Conservation (phyloP, 2,797 vertebrate species). For the Halcyon leucocephala region DNA sequence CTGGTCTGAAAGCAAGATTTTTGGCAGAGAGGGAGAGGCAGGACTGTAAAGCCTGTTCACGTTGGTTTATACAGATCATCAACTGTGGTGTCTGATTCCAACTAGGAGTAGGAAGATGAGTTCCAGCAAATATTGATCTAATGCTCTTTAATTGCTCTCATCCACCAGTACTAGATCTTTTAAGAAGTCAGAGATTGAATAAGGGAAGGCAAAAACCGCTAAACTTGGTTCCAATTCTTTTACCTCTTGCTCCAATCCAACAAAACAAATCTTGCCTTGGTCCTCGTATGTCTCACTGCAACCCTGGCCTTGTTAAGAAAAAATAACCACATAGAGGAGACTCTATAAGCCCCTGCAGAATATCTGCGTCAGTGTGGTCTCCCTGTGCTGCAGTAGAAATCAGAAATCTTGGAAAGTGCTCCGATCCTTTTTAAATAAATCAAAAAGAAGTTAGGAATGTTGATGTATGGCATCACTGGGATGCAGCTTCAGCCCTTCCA, state of each 20-base stretch:
- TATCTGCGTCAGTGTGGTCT: neutral
- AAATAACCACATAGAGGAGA: neutral
- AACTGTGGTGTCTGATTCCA: neutral
- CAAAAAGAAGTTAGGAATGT: neutral
- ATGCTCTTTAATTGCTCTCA: neutral
- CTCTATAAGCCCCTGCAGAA: neutral
- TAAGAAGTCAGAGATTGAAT: neutral
- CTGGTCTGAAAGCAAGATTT: neutral
- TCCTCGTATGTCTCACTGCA: neutral
- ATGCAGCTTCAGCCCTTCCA: neutral
- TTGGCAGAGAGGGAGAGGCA: neutral
- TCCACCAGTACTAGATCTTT: neutral
- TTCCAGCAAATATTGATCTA: neutral
- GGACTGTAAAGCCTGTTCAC: neutral
- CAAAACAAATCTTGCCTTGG: neutral
- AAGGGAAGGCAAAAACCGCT: neutral
- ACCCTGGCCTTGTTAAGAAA: neutral
- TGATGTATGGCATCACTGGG: neutral
- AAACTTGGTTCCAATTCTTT: neutral
- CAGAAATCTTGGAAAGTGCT: neutral
- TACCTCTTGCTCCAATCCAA: neutral
- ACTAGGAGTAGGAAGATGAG: neutral
- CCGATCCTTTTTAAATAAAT: neutral
- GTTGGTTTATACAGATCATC: neutral
- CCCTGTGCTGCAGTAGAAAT: neutral